phyloP scores from a whole-genome alignment of 2,888 invertebrate genomes.

The Ormyrus rosae region DNA sequence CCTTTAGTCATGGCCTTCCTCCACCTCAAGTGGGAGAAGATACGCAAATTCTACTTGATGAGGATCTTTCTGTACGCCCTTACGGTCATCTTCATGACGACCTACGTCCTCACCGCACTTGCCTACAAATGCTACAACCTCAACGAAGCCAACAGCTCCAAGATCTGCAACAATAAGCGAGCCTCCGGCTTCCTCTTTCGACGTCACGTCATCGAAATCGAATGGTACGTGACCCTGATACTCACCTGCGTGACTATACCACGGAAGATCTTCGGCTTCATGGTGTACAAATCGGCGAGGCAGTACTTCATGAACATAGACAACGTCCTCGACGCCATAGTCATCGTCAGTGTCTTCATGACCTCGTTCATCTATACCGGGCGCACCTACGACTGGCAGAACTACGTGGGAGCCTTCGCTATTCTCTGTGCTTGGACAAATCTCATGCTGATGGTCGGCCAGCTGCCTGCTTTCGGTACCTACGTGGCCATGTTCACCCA shows the following conservation, averaged over 20 bases:
- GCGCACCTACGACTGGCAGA: constrained; percentile 73
- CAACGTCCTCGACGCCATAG: constrained; percentile 72
- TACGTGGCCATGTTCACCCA: constrained; percentile 77
- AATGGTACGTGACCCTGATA: constrained; percentile 71
- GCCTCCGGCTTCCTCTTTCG: constrained; percentile 68
- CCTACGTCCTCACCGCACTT: constrained; percentile 70
- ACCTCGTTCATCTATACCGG: constrained; percentile 72
- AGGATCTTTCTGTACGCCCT: constrained; percentile 71
- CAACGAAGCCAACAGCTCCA: constrained; percentile 64
- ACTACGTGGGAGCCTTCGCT: constrained; percentile 74
- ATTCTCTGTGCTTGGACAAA: constrained; percentile 76
- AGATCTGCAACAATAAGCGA: constrained; percentile 68
- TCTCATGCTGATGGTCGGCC: constrained; percentile 75
- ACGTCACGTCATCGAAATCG: constrained; percentile 68
- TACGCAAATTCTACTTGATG: constrained; percentile 75
- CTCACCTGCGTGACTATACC: constrained; percentile 72
- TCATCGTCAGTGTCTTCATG: constrained; percentile 71
- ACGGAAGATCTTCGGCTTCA: constrained; percentile 72
- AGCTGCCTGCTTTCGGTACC: constrained; percentile 76
- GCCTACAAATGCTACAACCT: constrained; percentile 72
- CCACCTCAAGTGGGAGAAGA: constrained; percentile 76
- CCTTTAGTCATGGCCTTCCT: constrained; percentile 77
- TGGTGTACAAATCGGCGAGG: constrained; percentile 71
- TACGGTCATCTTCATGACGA: constrained; percentile 72
- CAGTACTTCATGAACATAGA: constrained; percentile 74